Base-by-base conservation (phyloP, 2,113 vertebrate genomes). In the Takifugu bimaculatus region DNA sequence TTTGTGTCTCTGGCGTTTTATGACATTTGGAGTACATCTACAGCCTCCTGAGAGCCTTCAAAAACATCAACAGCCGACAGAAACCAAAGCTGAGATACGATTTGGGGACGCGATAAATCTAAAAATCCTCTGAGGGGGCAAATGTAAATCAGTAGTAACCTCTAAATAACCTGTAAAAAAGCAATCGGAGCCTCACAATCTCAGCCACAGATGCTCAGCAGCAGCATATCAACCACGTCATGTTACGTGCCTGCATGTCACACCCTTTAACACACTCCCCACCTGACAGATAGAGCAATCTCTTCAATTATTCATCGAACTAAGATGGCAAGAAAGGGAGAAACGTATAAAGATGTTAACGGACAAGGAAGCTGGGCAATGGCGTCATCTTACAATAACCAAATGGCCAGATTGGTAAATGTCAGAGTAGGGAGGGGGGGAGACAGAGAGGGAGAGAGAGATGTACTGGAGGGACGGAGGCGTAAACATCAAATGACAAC, bases 11-110 rank as follows among this genome's bases (percentile, higher is more conserved):
- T 72, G 70, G 61, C 59, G 35, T 57, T 28, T 68, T 70, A 45
- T 75, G 77, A 77, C 72, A 80, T 81, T 78, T 48, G 55, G 54
- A 78, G 58, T 50, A 70, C 75, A 77, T 77, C 73, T 82, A 67
- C 61, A 53, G 52, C 70, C 74, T 65, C 71, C 66, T 62, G 48
- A 64, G 74, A 74, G 65, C 65, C 35, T n/a, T 63, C 44, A 28
- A 62, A 76, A 54, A 61, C 45, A 74, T 39, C 42, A 70, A 60
- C 28, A 6, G n/a, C 26, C 42, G 47, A 72, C 26, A 54, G 43
- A 65, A 51, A 52, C 32, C 15, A 45, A 9, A 13, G 25, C 28
- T 51, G 43, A 20, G 35, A 54, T 26, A 43, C 55, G 47, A 66
- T 45, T 10, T 51, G 10, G 10, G 49, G 57, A 44, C 29, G 42